Evolutionary conservation across 2,113 vertebrate species (phyloP), one percentile per base, ranked within the genome.

Genomic region (Orcinus orca): DNA sequence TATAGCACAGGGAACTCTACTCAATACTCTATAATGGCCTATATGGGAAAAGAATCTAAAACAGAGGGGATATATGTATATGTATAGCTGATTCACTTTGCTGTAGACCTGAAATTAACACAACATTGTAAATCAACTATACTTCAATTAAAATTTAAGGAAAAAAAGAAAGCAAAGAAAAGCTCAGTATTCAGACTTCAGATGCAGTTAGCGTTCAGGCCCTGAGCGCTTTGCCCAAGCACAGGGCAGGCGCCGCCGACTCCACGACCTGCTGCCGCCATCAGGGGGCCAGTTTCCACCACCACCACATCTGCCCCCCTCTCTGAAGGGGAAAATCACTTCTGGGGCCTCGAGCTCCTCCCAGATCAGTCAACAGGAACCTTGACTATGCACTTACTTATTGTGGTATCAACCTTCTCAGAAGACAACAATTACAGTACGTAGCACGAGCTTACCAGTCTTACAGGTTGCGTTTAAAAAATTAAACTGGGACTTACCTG

Each of bases 221-320:
- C 29, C 3, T 0, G 11, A 0, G 7, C 25, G 36, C n/a, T 73
- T 58, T 0, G 36, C 73, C 74, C 3, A 1, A 63, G 79, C 71
- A 77, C 47, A 63, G 25, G 11, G 26, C 26, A 63, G 62, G 62
- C 5, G 1, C 14, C 0, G 8, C 26, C 3, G 3, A 12, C 12
- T 9, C 44, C 1, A 11, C 0, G 12, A 76, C 29, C 33, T 33
- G 77, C 92, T 58, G 58, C 58, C 85, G 25, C 36, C 20, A 14
- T 0, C 7, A 62, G 21, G 11, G 31, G 17, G 62, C 73, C 2
- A 1, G 58, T 60, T 71, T 29, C 63, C 18, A 47, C 58, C 41
- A 47, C 11, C 12, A 76, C 8, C 70, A 36, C 21, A 41, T 33
- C 20, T 6, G 41, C 55, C 53, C 62, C 47, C 62, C 4, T 92